Evolutionary conservation across 2,888 invertebrate genomes (phyloP).

Genomic region (Drosophila paramelanica): DNA sequence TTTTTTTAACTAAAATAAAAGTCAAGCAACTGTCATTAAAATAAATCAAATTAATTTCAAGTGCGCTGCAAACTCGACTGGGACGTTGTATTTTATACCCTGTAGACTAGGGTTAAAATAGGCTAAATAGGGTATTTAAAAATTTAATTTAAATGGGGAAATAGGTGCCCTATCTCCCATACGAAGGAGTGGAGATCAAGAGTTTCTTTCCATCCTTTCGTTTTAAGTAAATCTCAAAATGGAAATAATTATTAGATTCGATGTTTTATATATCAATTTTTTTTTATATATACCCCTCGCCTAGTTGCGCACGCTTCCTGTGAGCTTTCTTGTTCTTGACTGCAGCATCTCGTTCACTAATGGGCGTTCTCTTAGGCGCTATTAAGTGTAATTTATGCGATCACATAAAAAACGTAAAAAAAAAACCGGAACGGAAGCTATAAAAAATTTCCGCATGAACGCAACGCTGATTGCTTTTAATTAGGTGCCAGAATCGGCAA

Average conservation of each 20-base stretch:
- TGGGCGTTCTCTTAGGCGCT: slow-evolving; percentile 29
- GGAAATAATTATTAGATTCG: too few relatives aligned
- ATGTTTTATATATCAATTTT: too few relatives aligned
- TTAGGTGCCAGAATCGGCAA: slow-evolving; percentile 58
- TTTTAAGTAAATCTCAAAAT: too few relatives aligned
- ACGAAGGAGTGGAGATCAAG: too few relatives aligned
- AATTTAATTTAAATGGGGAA: too few relatives aligned
- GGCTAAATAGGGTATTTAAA: too few relatives aligned
- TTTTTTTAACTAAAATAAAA: slow-evolving; percentile 16
- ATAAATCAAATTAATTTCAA: slow-evolving; percentile 8
- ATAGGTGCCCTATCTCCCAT: too few relatives aligned
- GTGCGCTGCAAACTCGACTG: neutral
- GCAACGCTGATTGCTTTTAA: slow-evolving; percentile 62
- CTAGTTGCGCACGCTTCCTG: neutral
- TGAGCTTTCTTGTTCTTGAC: neutral
- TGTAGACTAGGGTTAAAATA: neutral
- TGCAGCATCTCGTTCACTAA: slow-evolving; percentile 22
- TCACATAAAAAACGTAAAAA: neutral
- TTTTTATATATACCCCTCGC: too few relatives aligned
- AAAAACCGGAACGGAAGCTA: slow-evolving; percentile 68
- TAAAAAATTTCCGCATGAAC: slow-evolving; percentile 60
- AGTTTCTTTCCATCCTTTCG: too few relatives aligned
- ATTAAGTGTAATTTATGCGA: slow-evolving; percentile 57
- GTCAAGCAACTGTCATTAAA: slow-evolving; percentile 26
- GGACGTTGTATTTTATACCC: neutral